These are phyloP conservation scores for Acanthaster planci DNA, from an alignment of 35 echinoderm and acorn worm genomes.

Conservation along the genomic window DNA sequence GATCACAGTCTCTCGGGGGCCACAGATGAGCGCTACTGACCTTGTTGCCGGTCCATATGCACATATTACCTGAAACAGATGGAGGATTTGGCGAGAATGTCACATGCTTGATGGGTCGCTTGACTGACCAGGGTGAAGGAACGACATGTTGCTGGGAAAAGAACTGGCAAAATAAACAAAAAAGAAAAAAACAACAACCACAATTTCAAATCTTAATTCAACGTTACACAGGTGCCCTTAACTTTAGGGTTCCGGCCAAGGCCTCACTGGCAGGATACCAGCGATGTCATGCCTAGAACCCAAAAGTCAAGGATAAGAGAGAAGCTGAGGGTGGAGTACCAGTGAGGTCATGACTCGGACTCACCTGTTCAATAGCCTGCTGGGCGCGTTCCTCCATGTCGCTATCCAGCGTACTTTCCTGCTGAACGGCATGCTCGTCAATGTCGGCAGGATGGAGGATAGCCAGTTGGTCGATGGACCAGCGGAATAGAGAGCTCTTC, in stretches of 20 bases:
- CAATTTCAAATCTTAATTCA: too few species aligned
- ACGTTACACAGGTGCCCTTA: too few species aligned
- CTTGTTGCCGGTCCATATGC: too few species aligned
- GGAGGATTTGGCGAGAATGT: conserved; percentile 51
- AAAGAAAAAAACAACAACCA: too few species aligned
- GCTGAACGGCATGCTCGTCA: conserved; percentile 79
- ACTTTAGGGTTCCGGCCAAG: too few species aligned
- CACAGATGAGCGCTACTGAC: too few species aligned
- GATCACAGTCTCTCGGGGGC: too few species aligned
- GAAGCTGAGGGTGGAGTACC: too few species aligned
- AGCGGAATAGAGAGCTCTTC: conserved; percentile 73
- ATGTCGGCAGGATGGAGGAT: conserved; percentile 88
- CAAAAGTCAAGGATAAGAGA: too few species aligned
- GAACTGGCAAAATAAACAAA: conserved; percentile 35
- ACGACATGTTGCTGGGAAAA: conserved; percentile 73
- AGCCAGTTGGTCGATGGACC: conserved; percentile 97
- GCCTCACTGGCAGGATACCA: too few species aligned
- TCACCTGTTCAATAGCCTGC: conserved; percentile 81
- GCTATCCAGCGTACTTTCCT: conserved; percentile 63
- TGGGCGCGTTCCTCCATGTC: conserved; percentile 86
- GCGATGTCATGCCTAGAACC: too few species aligned
- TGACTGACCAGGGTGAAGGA: conserved; percentile 75
- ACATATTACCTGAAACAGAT: not conserved
- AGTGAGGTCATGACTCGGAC: too few species aligned
- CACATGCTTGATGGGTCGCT: conserved; percentile 43